Evolutionary conservation across 2,888 invertebrate genomes (phyloP).

Genomic region (Ectobius pallidus): DNA sequence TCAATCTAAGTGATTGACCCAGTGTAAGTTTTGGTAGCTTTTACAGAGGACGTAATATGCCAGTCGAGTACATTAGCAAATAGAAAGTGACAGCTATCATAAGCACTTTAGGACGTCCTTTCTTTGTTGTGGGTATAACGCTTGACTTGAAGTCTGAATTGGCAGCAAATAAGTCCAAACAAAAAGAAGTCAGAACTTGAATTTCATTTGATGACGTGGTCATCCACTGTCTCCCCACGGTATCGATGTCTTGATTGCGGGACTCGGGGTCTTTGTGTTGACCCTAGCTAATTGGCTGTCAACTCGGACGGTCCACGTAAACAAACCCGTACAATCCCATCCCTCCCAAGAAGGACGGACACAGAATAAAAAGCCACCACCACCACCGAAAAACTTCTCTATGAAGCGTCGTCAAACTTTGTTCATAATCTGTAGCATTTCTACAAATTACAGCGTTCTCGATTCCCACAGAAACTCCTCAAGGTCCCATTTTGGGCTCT

Average conservation of each 20-base stretch:
- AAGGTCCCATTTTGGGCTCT: no score
- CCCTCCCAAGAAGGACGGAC: neutral
- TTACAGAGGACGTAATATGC: no score
- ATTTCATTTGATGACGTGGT: neutral
- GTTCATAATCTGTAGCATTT: constrained; percentile 12
- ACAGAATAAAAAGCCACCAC: neutral
- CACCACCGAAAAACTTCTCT: neutral
- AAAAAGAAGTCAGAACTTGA: neutral
- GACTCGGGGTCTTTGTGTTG: neutral
- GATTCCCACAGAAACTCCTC: no score
- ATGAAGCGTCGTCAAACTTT: neutral
- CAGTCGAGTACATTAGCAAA: no score
- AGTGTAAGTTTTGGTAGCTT: no score
- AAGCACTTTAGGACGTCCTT: no score
- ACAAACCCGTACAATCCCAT: neutral
- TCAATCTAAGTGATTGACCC: no score
- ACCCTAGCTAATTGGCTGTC: constrained; percentile 32
- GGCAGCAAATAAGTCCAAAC: neutral
- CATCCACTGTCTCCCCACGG: no score
- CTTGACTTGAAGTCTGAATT: no score
- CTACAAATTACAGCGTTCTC: constrained; percentile 25
- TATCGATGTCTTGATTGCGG: neutral
- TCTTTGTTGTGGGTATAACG: no score
- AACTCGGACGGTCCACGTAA: neutral
- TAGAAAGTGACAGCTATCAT: no score